A percentile compares a stretch with the other conserved stretches of the same genome.
These are phyloP conservation scores for Sus scrofa DNA, from an alignment of 2,113 vertebrate genomes.

Conservation along the genomic window DNA sequence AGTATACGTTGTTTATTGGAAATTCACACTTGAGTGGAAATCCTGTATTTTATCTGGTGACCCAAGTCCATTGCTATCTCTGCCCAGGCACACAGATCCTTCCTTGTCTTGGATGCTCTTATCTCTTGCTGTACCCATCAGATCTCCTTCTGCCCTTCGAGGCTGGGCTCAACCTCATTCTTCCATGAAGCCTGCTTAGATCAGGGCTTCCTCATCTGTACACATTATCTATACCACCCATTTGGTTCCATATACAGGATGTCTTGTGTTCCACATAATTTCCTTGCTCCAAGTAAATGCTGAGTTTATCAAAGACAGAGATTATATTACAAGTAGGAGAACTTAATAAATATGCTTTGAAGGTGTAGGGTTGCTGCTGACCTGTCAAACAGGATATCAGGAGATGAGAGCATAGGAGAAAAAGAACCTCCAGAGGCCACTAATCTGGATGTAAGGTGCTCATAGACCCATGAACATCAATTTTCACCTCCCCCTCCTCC, in stretches of 20 bases:
- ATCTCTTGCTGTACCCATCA: not conserved
- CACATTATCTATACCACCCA: not conserved
- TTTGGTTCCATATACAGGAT: not conserved
- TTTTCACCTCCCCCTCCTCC: too few species aligned
- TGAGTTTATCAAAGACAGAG: not conserved
- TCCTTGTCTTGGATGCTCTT: not conserved
- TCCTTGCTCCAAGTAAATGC: not conserved
- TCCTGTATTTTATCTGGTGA: not conserved
- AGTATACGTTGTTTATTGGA: not conserved
- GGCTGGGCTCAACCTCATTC: accelerated
- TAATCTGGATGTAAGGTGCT: not conserved
- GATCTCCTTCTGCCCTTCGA: not conserved
- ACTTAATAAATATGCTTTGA: not conserved
- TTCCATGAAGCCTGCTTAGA: not conserved
- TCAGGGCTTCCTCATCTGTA: not conserved
- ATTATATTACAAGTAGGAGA: not conserved
- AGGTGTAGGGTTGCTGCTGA: not conserved
- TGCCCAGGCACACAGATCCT: not conserved
- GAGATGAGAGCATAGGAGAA: not conserved
- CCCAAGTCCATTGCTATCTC: not conserved
- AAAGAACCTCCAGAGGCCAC: not conserved
- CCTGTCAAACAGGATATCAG: not conserved
- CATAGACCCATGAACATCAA: not conserved
- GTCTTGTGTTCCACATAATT: not conserved
- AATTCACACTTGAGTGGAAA: not conserved